Evolutionary conservation across 2,113 vertebrate genomes (phyloP).

Genomic region (Ciconia maguari): DNA sequence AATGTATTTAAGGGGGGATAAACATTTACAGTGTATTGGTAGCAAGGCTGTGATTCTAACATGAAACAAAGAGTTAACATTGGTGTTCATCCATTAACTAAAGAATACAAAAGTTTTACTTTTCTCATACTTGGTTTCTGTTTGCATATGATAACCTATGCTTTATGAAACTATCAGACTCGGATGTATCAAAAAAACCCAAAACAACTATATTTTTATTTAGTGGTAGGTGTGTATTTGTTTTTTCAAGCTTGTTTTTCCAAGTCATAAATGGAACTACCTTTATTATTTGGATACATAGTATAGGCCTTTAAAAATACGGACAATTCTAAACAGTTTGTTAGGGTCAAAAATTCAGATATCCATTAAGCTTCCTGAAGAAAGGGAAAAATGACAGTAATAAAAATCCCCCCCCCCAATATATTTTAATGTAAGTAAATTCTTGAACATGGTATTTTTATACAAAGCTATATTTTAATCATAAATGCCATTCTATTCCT

Average conservation of each 20-base stretch:
- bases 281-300: neutral
- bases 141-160: neutral
- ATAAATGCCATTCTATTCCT: conserved; percentile 35
- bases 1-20: neutral
- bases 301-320: neutral
- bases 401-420: neutral
- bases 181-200: neutral
- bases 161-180: neutral
- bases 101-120: neutral
- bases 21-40: neutral
- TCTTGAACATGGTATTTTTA: conserved; percentile 43
- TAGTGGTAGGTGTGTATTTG: neutral
- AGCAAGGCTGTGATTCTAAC: neutral
- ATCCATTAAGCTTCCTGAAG: neutral
- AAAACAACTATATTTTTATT: neutral
- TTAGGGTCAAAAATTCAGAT: neutral
- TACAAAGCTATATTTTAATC: conserved; percentile 52
- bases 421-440: conserved; percentile 49
- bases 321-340: neutral
- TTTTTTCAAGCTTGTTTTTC: neutral
- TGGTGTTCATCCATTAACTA: neutral
- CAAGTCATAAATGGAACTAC: neutral
- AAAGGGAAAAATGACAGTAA: neutral
- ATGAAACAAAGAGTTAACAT: neutral
- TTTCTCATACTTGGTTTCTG: neutral